Conservation (phyloP, 2,888 invertebrate species). For the Temnothorax ravouxi region DNA sequence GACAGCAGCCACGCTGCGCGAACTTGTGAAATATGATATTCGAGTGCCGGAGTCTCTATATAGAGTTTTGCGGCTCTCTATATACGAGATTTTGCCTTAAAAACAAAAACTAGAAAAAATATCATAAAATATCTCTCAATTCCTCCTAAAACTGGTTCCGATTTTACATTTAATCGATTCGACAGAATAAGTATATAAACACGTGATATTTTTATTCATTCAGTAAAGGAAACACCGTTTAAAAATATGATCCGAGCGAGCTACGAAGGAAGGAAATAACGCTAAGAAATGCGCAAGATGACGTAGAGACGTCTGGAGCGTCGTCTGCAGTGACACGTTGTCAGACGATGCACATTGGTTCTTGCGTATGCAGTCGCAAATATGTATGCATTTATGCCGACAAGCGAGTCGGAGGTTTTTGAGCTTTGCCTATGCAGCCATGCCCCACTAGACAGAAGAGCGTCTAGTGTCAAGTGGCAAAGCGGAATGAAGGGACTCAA, state of each 20-base stretch:
- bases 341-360: neutral
- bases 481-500: conserved; percentile 60
- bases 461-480: conserved; percentile 81
- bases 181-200: neutral
- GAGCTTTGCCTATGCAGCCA: conserved; percentile 74
- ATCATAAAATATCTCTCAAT: conserved; percentile 52
- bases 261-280: neutral
- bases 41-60: conserved; percentile 61
- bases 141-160: neutral
- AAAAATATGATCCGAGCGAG: neutral
- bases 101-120: conserved; percentile 49
- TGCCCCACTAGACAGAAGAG: conserved; percentile 79
- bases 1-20: conserved; percentile 51
- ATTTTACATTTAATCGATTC: neutral
- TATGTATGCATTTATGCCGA: conserved; percentile 47
- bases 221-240: neutral
- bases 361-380: neutral
- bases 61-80: conserved; percentile 50
- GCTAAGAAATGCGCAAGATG: conserved; percentile 55
- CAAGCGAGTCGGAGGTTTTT: conserved; percentile 66
- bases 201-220: conserved; percentile 32
- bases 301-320: conserved; percentile 64
- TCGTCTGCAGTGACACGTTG: conserved; percentile 60
- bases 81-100: conserved; percentile 61
- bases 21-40: conserved; percentile 73